Evolutionary conservation across 2,113 vertebrate genomes (phyloP).

Genomic region (Verasper variegatus): DNA sequence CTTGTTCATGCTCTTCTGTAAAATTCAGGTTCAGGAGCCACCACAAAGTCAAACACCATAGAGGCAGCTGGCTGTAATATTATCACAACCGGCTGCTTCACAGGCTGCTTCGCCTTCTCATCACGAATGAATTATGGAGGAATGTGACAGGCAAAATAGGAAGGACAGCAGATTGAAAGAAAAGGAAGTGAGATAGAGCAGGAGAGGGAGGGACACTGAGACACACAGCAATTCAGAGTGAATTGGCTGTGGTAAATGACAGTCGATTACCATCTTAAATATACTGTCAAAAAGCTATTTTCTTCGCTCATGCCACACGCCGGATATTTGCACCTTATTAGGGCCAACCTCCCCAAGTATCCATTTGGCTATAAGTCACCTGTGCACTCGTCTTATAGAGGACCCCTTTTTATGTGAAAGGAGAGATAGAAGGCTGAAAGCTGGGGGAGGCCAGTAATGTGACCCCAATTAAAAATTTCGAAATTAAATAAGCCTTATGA

Average conservation of each 20-base stretch:
- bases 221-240: constrained; percentile 64
- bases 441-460: neutral
- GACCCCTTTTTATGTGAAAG: constrained; percentile 7
- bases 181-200: constrained; percentile 31
- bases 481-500: neutral
- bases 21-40: neutral
- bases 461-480: constrained; percentile 5
- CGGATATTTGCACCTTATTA: constrained; percentile 75
- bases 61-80: neutral
- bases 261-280: constrained; percentile 82
- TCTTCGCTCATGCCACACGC: constrained; percentile 56
- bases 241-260: constrained; percentile 78
- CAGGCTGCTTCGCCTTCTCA: neutral
- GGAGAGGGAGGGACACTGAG: constrained; percentile 40
- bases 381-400: constrained; percentile 4
- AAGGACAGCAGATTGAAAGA: constrained; percentile 41
- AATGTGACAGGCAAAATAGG: constrained; percentile 42
- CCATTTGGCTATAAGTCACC: constrained; percentile 47
- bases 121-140: constrained; percentile 42
- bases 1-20: neutral
- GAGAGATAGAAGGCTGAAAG: neutral
- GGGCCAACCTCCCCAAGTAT: constrained; percentile 44
- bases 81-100: neutral
- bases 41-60: constrained; percentile 2
- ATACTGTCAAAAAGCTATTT: constrained; percentile 81